Evolutionary conservation across 1,140 invertebrate genomes (phyloP), one percentile per base, ranked within the genome.

Genomic region (Aleiodes sp.): DNA sequence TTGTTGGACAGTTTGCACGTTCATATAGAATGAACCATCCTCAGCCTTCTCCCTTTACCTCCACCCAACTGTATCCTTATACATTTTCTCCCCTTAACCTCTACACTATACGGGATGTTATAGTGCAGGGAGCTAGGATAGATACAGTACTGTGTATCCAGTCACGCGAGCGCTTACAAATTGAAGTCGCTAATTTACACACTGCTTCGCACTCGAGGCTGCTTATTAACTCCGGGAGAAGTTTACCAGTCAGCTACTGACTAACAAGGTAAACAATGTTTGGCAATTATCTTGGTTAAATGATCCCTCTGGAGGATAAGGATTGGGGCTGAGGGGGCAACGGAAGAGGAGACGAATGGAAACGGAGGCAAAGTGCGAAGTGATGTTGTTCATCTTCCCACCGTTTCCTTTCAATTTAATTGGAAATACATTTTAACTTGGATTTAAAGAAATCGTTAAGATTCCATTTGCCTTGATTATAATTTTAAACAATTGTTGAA

Each of bases 211-310:
- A 76, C 76, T 76, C 75, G 73, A 71, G 72, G 76, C 74, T 80
- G 81, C 79, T 85, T 84, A 86, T 85, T 84, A 85, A 85, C 81
- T 68, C 52, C 43, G 35, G 52, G 71, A 31, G 59, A 71, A 72
- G 46, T 84, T 85, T 82, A 75, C 80, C 74, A 80, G 78, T 76
- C 70, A 78, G 77, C 78, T 80, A 76, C 74, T 72, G 75, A 72
- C 82, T 86, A 84, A 84, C 83, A 83, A 84, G 83, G 78, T 82
- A 82, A 84, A 84, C 83, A 85, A 86, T 84, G 83, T 85, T 84
- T 82, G 83, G 81, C 77, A 86, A 85, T 86, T 86, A 86, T 84
- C 80, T 80, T 76, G 76, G 80, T 80, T 82, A 82, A 84, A 84
- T 83, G 82, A 86, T 84, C 82, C 80, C 76, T 78, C 63, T n/a